These are phyloP conservation scores for Cichladusa arquata DNA, from an alignment of 2,113 vertebrate species.

Conservation along the genomic window DNA sequence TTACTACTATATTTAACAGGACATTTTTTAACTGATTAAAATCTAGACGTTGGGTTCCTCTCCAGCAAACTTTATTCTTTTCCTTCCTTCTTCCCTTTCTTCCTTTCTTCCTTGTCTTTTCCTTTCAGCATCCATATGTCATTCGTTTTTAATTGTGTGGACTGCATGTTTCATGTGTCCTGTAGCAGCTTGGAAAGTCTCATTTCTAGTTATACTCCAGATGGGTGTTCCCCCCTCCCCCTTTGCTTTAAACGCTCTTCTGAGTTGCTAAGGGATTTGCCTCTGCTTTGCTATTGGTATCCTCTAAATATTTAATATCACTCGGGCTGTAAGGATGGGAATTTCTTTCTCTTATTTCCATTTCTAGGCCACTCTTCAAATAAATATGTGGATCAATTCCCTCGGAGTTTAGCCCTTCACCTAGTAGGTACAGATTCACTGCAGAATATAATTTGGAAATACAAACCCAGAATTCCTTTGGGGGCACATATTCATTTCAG, in stretches of 20 bases:
- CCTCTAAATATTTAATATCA: conserved; percentile 37
- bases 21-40: conserved; percentile 80
- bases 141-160: conserved; percentile 73
- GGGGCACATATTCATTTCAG: conserved; percentile 14
- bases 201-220: conserved; percentile 46
- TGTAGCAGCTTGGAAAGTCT: conserved; percentile 54
- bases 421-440: conserved; percentile 35
- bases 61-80: conserved; percentile 71
- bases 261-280: conserved; percentile 39
- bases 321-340: conserved; percentile 37
- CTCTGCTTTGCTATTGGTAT: conserved; percentile 50
- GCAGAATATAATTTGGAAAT: conserved; percentile 34
- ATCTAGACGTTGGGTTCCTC: conserved; percentile 74
- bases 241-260: conserved; percentile 41
- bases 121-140: conserved; percentile 71
- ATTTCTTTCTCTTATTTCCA: conserved; percentile 56
- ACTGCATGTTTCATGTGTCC: conserved; percentile 75
- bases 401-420: conserved; percentile 22
- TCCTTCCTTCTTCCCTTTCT: conserved; percentile 51
- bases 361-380: conserved; percentile 59
- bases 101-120: conserved; percentile 69
- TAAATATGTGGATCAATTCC: conserved; percentile 45
- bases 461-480: conserved; percentile 29
- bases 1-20: conserved; percentile 80
- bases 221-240: background rate